Base-by-base conservation (phyloP, 2,797 vertebrate species). In the Luscinia megarhynchos region DNA sequence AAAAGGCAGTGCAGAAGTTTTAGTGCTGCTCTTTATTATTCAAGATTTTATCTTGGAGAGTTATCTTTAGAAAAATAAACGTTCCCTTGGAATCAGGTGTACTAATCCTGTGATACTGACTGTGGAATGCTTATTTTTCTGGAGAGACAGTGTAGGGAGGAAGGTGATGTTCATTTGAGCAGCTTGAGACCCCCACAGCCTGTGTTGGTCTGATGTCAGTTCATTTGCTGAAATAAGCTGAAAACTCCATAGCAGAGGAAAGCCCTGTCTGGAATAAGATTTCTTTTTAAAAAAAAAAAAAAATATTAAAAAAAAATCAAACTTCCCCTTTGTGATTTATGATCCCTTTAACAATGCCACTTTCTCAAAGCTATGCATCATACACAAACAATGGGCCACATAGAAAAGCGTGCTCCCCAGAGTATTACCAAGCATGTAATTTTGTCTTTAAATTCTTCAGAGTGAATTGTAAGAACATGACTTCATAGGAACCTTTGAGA, bases 381-480 rank as follows among this genome's bases (percentile, higher is more conserved):
- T 90, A 80, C 93, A 75, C 91, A 96, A 97, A 98, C 97, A 98
- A 97, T 96, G 94, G 96, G 80, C 95, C 82, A 86, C 93, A 94
- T 95, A 97, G 96, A 97, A 96, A 97, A 96, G 96, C 58, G 2
- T 23, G 64, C 89, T 97, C 97, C 82, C 93, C 18, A 6, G 97
- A 95, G 95, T 97, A 97, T 97, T 97, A 97, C 41, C 61, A 97
- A 93, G 96, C 95, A 94, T 98, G 94, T 97, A 97, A 98, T 98
- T 97, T 97, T 97, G 97, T 97, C 97, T 97, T 97, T 98, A 97
- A 97, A 96, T 96, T 97, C 97, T 97, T 98, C 61, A 0, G 67
- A 97, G 96, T 91, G 96, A 97, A 97, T 97, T 97, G 97, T 98
- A 97, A 95, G 96, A 97, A 97, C 98, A 97, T 97, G 98, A 98